Evolutionary conservation across 2,797 vertebrate species (phyloP).

Genomic region (Falco concolor): DNA sequence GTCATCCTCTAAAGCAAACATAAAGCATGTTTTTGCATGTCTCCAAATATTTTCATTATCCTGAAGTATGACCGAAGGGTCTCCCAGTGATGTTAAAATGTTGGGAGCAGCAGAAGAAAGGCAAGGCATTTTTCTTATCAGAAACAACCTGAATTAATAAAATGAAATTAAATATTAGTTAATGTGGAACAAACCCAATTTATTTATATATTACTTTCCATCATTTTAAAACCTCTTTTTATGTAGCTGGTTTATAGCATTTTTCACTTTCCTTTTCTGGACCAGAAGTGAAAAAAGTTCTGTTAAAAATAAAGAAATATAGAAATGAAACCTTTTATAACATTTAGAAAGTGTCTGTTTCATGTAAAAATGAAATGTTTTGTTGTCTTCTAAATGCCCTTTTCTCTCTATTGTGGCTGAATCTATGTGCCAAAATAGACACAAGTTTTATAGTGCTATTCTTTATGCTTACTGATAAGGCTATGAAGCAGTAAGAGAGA

Average conservation of each 20-base stretch:
- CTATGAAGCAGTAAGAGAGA: background rate
- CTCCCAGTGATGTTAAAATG: background rate
- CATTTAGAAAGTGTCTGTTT: background rate
- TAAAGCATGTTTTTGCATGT: background rate
- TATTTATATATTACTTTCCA: background rate
- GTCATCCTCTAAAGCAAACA: background rate
- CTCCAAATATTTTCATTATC: background rate
- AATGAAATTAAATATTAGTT: rapidly evolving
- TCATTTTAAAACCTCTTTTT: background rate
- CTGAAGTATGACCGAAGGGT: background rate
- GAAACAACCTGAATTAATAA: background rate
- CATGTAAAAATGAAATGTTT: background rate
- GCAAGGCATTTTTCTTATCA: background rate
- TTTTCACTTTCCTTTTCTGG: background rate
- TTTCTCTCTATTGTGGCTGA: background rate
- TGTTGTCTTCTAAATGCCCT: background rate
- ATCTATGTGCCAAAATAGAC: background rate
- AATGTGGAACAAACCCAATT: background rate
- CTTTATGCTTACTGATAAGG: background rate
- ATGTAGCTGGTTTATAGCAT: background rate
- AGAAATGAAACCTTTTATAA: background rate
- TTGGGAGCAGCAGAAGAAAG: background rate
- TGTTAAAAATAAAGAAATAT: background rate
- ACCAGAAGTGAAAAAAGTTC: background rate
- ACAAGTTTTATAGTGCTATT: background rate